phyloP scores from a whole-genome alignment of 23 tunicate species.

The Botrylloides violaceus region DNA sequence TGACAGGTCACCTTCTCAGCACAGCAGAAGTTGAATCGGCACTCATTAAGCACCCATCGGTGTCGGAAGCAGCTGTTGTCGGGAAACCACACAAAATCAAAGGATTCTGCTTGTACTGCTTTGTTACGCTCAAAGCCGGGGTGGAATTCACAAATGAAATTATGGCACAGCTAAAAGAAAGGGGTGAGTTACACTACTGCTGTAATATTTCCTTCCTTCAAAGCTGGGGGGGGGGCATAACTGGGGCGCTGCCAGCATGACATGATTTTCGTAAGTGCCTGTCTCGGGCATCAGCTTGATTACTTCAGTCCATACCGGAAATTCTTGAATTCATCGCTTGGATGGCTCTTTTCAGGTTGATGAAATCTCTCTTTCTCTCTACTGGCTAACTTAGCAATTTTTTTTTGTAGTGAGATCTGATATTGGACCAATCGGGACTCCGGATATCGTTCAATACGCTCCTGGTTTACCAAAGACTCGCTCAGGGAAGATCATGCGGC shows the following conservation, averaged over 20 bases:
- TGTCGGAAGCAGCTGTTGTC: slow-evolving; percentile 89
- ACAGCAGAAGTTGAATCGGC: slow-evolving; percentile 89
- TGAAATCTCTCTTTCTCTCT: not conserved
- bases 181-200: slow-evolving; percentile 29
- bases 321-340: too few species aligned
- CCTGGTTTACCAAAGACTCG: slow-evolving; percentile 83
- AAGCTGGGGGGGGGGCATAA: too few species aligned
- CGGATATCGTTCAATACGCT: slow-evolving; percentile 71
- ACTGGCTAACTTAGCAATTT: too few species aligned
- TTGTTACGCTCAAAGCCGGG: slow-evolving; percentile 67
- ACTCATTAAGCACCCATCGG: slow-evolving; percentile 59
- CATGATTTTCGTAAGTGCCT: too few species aligned
- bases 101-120: slow-evolving; percentile 76
- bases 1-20: slow-evolving; percentile 70
- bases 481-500: slow-evolving; percentile 84
- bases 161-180: slow-evolving; percentile 29
- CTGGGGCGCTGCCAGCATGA: too few species aligned
- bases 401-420: slow-evolving; percentile 18
- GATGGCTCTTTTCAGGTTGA: not conserved
- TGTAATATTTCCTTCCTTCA: too few species aligned
- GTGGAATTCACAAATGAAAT: slow-evolving; percentile 29
- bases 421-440: slow-evolving; percentile 66
- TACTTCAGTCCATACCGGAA: too few species aligned
- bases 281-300: too few species aligned
- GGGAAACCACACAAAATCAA: slow-evolving; percentile 65